Percentiles rank a stretch among this genome's conserved stretches.
Conservation (phyloP, 2,888 invertebrate species). For the Tridacna gigas region DNA sequence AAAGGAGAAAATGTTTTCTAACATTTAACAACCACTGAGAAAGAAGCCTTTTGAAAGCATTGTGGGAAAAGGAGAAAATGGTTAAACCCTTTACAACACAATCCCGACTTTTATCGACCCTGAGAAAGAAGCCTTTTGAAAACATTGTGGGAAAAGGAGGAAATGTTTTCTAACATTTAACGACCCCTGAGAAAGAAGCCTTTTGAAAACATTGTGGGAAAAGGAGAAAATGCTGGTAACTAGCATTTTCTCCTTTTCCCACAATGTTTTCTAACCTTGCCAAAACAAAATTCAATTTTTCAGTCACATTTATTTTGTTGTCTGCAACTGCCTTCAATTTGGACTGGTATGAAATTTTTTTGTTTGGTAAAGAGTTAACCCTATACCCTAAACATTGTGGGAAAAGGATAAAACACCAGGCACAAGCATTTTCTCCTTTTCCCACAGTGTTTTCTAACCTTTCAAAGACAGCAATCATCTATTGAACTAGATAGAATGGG, state of each 20-base stretch:
- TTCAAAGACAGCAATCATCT: no score
- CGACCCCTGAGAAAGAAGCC: not conserved
- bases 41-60: not conserved
- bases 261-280: not conserved
- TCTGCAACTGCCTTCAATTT: not conserved
- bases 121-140: no score
- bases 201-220: not conserved
- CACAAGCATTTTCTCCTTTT: no score
- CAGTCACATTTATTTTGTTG: not conserved
- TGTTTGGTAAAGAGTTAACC: not conserved
- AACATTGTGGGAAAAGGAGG: no score
- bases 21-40: not conserved
- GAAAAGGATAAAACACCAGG: no score
- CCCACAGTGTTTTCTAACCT: no score
- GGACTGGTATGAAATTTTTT: not conserved
- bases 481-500: no score
- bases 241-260: not conserved
- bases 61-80: conserved; percentile 16
- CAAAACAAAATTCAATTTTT: not conserved
- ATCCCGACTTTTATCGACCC: no score
- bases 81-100: no score
- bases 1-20: no score
- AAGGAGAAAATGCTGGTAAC: conserved; percentile 14
- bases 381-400: no score
- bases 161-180: not conserved